Percentiles rank a stretch among this genome's conserved stretches.
Evolutionary conservation across 2,113 vertebrate species (phyloP).

Genomic region (Bufo gargarizans): DNA sequence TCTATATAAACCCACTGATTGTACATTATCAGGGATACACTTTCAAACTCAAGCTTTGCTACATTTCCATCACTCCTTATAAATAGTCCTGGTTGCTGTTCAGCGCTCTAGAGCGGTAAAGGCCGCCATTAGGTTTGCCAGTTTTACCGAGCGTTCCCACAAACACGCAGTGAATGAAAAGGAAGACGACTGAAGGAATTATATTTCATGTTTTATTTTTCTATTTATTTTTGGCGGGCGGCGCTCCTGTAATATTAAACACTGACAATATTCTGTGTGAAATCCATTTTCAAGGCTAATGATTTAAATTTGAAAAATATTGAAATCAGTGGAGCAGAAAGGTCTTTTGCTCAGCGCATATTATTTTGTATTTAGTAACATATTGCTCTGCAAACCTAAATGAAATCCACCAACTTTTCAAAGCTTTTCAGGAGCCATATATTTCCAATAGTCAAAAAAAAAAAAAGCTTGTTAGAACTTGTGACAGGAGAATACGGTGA

Average conservation of each 20-base stretch:
- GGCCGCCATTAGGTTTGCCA: too few relatives aligned
- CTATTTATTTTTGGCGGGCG: neutral
- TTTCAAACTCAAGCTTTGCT: too few relatives aligned
- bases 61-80: too few relatives aligned
- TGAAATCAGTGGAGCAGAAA: neutral
- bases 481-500: neutral
- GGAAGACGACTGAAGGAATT: neutral
- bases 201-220: neutral
- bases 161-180: neutral
- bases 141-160: neutral
- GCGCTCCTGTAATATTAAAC: neutral
- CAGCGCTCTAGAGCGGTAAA: too few relatives aligned
- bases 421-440: constrained; percentile 1
- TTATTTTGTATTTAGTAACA: neutral
- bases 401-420: constrained; percentile 30
- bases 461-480: constrained; percentile 7
- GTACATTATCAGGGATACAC: too few relatives aligned
- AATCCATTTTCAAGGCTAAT: neutral
- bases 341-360: neutral
- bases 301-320: neutral
- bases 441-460: constrained; percentile 4
- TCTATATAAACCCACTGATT: too few relatives aligned
- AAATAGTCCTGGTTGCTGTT: too few relatives aligned
- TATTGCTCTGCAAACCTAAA: constrained; percentile 7
- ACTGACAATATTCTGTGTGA: neutral